Evolutionary conservation across 2,797 vertebrate species (phyloP).

Genomic region (Synanceia verrucosa): DNA sequence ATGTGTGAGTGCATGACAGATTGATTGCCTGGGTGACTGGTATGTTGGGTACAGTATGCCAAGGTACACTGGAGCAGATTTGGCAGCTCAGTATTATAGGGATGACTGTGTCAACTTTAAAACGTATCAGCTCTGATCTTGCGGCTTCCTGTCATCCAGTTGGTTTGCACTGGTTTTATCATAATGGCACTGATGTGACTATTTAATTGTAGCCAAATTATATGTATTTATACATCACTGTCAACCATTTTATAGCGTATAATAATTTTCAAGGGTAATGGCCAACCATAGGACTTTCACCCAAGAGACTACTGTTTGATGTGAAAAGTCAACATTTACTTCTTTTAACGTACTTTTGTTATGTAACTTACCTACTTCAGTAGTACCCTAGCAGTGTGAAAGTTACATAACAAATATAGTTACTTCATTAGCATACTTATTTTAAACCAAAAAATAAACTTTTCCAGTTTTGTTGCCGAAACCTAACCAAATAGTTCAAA

Average conservation of each 20-base stretch:
- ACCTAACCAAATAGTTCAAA: no score
- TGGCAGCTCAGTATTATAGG: conserved; percentile 34
- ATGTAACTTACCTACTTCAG: no score
- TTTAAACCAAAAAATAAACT: no score
- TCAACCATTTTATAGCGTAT: background rate
- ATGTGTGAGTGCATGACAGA: conserved; percentile 12
- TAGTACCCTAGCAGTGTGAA: no score
- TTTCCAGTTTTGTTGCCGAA: no score
- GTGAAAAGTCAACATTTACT: no score
- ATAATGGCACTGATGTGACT: background rate
- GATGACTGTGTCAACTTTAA: conserved; percentile 23
- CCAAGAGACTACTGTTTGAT: no score
- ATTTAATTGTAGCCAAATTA: background rate
- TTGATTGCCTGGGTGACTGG: conserved; percentile 26
- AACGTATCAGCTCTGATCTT: conserved; percentile 33
- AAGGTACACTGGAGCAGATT: conserved; percentile 24
- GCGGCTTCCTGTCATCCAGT: conserved; percentile 12
- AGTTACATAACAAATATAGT: no score
- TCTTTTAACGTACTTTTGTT: no score
- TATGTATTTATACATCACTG: background rate
- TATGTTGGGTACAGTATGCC: conserved; percentile 25
- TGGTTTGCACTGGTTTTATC: background rate
- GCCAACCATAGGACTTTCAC: no score
- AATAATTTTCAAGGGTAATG: background rate
- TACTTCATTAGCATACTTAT: no score